phyloP scores from a whole-genome alignment of 1,140 invertebrate species.

The Drosophila dunni region DNA sequence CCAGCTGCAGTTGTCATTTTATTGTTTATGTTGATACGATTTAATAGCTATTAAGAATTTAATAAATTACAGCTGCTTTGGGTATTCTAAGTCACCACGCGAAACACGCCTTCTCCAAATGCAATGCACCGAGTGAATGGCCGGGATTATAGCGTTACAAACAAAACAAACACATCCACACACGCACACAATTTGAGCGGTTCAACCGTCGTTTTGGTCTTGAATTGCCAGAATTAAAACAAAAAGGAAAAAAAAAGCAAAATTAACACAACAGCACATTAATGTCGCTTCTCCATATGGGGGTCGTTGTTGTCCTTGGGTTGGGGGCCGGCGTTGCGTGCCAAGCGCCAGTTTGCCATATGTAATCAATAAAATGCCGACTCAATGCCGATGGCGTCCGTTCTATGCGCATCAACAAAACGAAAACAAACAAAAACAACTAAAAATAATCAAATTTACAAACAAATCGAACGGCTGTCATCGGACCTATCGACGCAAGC shows the following conservation, averaged over 20 bases:
- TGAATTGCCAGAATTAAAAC: constrained; percentile 45
- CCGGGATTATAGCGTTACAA: constrained; percentile 13
- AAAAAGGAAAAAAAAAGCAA: constrained; percentile 5
- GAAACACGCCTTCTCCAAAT: constrained; percentile 24
- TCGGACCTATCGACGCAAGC: constrained; percentile 26
- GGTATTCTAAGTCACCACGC: constrained; percentile 24
- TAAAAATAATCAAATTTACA: constrained; percentile 30
- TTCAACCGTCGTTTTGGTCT: constrained; percentile 44
- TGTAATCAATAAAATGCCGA: constrained; percentile 58
- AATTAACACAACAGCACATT: constrained; percentile 45
- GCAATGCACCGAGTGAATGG: constrained; percentile 35
- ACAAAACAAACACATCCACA: constrained; percentile 16
- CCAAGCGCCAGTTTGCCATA: constrained; percentile 47
- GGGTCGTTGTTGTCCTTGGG: constrained; percentile 65
- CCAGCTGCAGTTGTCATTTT: background rate
- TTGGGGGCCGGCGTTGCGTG: constrained; percentile 68
- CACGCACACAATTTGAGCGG: constrained; percentile 10
- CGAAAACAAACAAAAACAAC: constrained; percentile 8
- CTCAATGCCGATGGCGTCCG: constrained; percentile 40
- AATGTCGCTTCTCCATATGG: constrained; percentile 58
- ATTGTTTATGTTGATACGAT: background rate
- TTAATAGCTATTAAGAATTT: background rate
- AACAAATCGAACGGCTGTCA: constrained; percentile 31
- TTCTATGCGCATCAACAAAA: constrained; percentile 27
- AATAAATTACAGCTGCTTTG: constrained; percentile 15